These are phyloP conservation scores for Gallinago undulata DNA, from an alignment of 2,113 vertebrate genomes.

Conservation along the genomic window DNA sequence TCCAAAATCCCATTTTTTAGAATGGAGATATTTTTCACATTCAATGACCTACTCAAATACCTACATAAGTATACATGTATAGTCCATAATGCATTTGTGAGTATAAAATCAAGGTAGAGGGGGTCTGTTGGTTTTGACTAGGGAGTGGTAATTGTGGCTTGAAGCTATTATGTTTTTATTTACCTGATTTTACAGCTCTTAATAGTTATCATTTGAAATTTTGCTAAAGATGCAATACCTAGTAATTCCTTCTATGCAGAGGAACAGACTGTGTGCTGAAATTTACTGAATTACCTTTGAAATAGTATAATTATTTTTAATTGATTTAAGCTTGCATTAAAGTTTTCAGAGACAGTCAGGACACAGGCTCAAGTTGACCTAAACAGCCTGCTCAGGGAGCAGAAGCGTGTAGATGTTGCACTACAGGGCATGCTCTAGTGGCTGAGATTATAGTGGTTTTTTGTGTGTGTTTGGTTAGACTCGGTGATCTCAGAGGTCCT, in stretches of 20 bases:
- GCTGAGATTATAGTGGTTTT: no score
- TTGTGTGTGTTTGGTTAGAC: no score
- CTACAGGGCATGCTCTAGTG: no score
- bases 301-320: neutral
- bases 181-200: neutral
- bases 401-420: no score
- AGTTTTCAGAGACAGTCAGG: neutral
- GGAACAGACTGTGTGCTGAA: neutral
- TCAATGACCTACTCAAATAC: neutral
- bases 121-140: neutral
- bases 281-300: neutral
- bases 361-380: neutral
- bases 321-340: neutral
- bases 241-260: neutral
- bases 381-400: no score
- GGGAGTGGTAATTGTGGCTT: neutral
- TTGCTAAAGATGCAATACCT: neutral
- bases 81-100: neutral
- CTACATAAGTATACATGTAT: neutral
- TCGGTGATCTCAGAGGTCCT: no score
- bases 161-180: neutral
- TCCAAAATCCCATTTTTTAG: constrained; percentile 33
- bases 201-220: neutral
- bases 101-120: constrained; percentile 34
- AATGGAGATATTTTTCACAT: constrained; percentile 28